These are phyloP conservation scores for Synanthedon vespiformis DNA, from an alignment of 2,888 invertebrate genomes.

Conservation along the genomic window DNA sequence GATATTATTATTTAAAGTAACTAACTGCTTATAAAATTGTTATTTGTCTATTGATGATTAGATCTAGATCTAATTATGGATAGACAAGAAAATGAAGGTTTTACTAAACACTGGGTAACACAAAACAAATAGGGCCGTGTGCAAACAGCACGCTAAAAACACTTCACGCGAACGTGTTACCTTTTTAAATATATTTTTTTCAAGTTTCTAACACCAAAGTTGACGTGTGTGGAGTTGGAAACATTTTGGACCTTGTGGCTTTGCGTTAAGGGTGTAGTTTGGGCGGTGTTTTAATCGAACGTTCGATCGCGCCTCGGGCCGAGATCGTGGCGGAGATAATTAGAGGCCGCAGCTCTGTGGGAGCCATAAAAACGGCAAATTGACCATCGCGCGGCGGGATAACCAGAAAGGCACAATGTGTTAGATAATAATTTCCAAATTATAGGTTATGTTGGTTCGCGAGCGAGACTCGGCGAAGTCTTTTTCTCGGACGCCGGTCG, in stretches of 20 bases:
- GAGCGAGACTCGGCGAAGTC: slow-evolving; percentile 49
- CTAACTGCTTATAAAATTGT: no score
- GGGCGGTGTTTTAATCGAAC: slow-evolving; percentile 6
- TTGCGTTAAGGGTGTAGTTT: slow-evolving; percentile 16
- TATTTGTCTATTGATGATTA: no score
- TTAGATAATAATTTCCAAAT: slow-evolving; percentile 72
- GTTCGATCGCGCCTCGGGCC: slow-evolving; percentile 46
- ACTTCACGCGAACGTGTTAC: slow-evolving; percentile 56
- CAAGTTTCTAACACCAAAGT: slow-evolving; percentile 43
- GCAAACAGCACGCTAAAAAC: no score
- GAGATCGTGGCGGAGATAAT: slow-evolving; percentile 67
- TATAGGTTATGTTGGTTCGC: slow-evolving; percentile 67
- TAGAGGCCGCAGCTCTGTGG: slow-evolving; percentile 67
- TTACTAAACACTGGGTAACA: no score
- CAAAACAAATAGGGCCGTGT: slow-evolving; percentile 51
- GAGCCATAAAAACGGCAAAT: slow-evolving; percentile 71
- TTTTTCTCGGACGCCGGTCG: slow-evolving; percentile 58
- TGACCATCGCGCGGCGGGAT: slow-evolving; percentile 72
- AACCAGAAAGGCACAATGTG: slow-evolving; percentile 72
- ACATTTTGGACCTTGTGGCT: slow-evolving; percentile 19
- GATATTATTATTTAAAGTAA: no score
- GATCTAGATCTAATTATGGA: no score
- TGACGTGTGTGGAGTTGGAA: slow-evolving; percentile 13
- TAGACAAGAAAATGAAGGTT: neutral
- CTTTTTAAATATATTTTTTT: slow-evolving; percentile 53